A percentile compares a stretch with the other conserved stretches of the same genome.
phyloP scores from a whole-genome alignment of 2,888 invertebrate genomes.

The Willowsia nigromaculata region DNA sequence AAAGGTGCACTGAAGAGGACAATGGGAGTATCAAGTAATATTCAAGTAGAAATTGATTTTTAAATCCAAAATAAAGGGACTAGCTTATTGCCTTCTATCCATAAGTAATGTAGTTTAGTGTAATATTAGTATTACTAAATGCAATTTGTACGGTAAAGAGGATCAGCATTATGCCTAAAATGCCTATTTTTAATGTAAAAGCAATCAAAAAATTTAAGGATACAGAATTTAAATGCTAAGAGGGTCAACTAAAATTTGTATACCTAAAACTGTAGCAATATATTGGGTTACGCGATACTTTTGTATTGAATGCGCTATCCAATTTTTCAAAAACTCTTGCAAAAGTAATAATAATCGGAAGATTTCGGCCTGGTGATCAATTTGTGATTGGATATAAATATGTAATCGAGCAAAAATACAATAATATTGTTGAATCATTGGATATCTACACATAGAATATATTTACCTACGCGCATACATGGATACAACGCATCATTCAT shows the following conservation, averaged over 20 bases:
- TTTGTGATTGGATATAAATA: not conserved
- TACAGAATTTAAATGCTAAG: not conserved
- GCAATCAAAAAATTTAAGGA: not conserved
- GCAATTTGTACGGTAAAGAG: not conserved
- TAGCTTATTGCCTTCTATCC: not conserved
- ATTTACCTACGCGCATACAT: not conserved
- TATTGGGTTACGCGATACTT: not conserved
- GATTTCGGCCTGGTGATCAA: slow-evolving; percentile 13
- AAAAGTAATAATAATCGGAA: not conserved
- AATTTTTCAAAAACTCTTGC: not conserved
- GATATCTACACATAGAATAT: not conserved
- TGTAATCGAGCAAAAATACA: not conserved
- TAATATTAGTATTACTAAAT: not conserved
- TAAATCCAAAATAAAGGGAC: not conserved
- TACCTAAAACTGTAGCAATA: not conserved
- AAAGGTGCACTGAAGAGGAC: not conserved
- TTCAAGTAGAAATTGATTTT: not conserved
- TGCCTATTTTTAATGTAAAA: slow-evolving; percentile 8
- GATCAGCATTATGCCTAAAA: not conserved
- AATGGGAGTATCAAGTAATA: not conserved
- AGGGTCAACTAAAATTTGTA: not conserved
- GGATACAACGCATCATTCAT: not conserved
- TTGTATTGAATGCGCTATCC: not conserved
- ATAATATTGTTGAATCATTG: not conserved
- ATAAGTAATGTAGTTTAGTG: not conserved